Evolutionary conservation across 2,113 vertebrate species (phyloP).

Genomic region (Lophotis ruficrista): DNA sequence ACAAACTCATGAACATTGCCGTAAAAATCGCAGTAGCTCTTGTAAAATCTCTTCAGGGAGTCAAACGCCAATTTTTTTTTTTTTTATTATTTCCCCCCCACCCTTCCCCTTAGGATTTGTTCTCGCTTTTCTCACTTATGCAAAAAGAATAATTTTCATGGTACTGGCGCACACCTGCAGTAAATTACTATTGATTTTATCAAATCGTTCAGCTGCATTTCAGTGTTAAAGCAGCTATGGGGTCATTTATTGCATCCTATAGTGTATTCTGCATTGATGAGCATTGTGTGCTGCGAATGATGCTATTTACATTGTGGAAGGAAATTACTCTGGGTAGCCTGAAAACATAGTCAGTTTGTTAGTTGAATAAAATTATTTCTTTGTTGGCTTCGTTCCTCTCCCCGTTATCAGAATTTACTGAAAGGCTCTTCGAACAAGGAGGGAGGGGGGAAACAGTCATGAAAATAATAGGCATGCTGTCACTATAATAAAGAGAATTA

Average conservation of each 20-base stretch:
- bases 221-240: not conserved
- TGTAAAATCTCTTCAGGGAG: not conserved
- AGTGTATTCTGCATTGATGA: not conserved
- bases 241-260: not conserved
- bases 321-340: not conserved
- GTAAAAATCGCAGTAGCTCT: not conserved
- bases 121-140: not conserved
- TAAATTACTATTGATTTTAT: slow-evolving; percentile 36
- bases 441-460: not conserved
- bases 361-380: not conserved
- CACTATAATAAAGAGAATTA: not conserved
- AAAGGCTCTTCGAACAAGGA: not conserved
- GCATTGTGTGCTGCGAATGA: not conserved
- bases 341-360: not conserved
- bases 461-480: not conserved
- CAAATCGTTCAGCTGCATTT: not conserved
- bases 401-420: not conserved
- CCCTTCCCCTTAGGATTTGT: not conserved
- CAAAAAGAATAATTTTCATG: not conserved
- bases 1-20: not conserved
- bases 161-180: not conserved
- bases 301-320: not conserved
- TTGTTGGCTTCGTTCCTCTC: not conserved
- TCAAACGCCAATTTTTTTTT: not conserved
- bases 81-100: not conserved